These are phyloP conservation scores for Oncorhynchus nerka DNA, from an alignment of 2,113 vertebrate species.

Conservation along the genomic window DNA sequence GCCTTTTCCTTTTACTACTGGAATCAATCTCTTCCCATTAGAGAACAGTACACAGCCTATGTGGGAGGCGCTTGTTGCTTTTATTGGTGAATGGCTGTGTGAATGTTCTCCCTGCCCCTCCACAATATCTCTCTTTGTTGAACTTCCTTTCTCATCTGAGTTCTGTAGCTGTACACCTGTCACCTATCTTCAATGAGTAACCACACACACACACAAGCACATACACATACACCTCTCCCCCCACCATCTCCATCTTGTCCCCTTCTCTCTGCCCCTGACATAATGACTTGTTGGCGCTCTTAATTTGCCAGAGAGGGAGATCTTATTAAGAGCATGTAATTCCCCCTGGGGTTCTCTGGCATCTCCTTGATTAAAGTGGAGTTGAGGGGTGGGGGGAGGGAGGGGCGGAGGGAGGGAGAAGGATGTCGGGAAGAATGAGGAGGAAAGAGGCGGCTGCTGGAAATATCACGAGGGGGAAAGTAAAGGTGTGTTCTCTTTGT, in stretches of 20 bases:
- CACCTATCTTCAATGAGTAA: not conserved
- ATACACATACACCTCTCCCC: not conserved
- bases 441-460: slow-evolving; percentile 1
- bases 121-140: slow-evolving; percentile 9
- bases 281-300: slow-evolving; percentile 14
- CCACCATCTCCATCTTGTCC: slow-evolving; percentile 8
- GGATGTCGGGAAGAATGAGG: not conserved
- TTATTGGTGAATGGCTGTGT: slow-evolving; percentile 32
- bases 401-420: not conserved
- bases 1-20: not conserved
- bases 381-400: not conserved
- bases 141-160: not conserved
- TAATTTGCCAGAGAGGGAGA: slow-evolving; percentile 44
- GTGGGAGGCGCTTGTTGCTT: slow-evolving; percentile 29
- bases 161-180: not conserved
- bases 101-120: slow-evolving; percentile 18
- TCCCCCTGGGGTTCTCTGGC: slow-evolving; percentile 26
- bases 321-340: slow-evolving; percentile 44
- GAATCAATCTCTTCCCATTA: slow-evolving; percentile 17
- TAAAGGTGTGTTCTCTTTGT: slow-evolving; percentile 11
- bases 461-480: slow-evolving; percentile 10
- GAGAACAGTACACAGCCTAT: slow-evolving; percentile 9
- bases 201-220: not conserved
- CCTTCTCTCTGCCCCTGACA: slow-evolving; percentile 8
- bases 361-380: slow-evolving; percentile 48